These are phyloP conservation scores for Caenorhabditis afra DNA, from an alignment of 2,888 invertebrate species.

Conservation along the genomic window DNA sequence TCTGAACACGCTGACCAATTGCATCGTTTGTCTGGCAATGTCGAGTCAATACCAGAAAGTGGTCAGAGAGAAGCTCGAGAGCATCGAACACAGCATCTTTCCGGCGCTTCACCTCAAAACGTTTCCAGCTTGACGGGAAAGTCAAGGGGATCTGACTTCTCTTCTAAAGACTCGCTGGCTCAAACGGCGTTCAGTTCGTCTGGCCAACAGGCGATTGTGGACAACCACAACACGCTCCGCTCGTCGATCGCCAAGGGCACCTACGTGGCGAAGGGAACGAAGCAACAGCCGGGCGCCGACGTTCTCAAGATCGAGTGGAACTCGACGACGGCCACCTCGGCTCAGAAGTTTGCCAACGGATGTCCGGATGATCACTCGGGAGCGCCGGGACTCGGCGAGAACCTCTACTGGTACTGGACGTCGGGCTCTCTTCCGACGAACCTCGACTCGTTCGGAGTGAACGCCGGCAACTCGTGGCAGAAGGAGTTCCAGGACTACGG, in stretches of 20 bases:
- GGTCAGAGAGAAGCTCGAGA: too few species aligned
- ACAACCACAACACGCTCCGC: slow-evolving; percentile 22
- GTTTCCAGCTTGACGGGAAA: too few species aligned
- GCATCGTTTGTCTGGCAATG: too few species aligned
- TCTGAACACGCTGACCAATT: too few species aligned
- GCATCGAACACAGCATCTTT: too few species aligned
- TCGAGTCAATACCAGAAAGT: too few species aligned
- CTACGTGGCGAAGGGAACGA: slow-evolving; percentile 31
- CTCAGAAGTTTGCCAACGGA: slow-evolving; percentile 43
- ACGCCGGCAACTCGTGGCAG: slow-evolving; percentile 31
- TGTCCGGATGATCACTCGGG: slow-evolving; percentile 43
- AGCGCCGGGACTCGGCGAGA: slow-evolving; percentile 38
- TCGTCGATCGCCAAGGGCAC: slow-evolving; percentile 28
- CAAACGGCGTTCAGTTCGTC: slow-evolving; percentile 24
- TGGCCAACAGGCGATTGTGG: slow-evolving; percentile 1
- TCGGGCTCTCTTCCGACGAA: slow-evolving; percentile 11
- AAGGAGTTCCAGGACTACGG: slow-evolving; percentile 52
- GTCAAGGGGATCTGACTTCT: too few species aligned
- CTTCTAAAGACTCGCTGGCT: slow-evolving; percentile 17
- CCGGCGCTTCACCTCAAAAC: too few species aligned
- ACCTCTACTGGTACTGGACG: slow-evolving; percentile 50
- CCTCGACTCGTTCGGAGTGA: slow-evolving; percentile 24
- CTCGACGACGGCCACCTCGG: slow-evolving; percentile 21
- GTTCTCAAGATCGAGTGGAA: slow-evolving; percentile 32
- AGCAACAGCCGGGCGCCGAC: slow-evolving; percentile 9